These are phyloP conservation scores for Calypte anna DNA, from an alignment of 2,113 vertebrate genomes.

Conservation along the genomic window DNA sequence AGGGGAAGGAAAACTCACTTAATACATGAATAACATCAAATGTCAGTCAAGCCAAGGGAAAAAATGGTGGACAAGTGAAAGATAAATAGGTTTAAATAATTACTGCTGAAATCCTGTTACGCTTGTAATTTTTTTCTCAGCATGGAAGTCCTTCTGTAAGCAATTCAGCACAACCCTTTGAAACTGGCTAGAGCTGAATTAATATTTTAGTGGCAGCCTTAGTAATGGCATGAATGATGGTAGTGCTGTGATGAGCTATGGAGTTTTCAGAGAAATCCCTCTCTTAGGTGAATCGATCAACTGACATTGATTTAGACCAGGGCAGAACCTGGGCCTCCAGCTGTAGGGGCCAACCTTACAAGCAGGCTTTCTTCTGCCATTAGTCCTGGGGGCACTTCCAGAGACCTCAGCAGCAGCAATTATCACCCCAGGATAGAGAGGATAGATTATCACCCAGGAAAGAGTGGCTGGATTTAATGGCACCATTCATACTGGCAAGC, in stretches of 20 bases:
- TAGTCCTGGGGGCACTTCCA: neutral
- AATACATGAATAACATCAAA: neutral
- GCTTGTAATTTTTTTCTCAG: constrained; percentile 65
- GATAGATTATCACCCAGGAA: constrained; percentile 27
- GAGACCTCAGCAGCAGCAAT: neutral
- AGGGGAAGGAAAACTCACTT: constrained; percentile 12
- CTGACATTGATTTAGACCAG: neutral
- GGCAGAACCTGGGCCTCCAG: neutral
- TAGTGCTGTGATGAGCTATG: neutral
- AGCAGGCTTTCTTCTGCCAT: neutral
- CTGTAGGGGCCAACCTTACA: neutral
- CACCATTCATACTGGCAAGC: neutral
- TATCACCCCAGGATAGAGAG: neutral
- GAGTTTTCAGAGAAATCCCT: constrained; percentile 28
- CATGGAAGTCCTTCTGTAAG: constrained; percentile 50
- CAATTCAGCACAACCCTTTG: constrained; percentile 39
- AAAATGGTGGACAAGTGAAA: constrained; percentile 21
- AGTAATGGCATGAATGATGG: neutral
- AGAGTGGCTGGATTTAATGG: constrained; percentile 1
- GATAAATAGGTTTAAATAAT: constrained; percentile 59
- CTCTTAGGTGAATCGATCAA: neutral
- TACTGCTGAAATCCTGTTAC: constrained; percentile 24
- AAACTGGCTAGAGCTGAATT: constrained; percentile 8
- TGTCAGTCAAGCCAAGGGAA: constrained; percentile 2
- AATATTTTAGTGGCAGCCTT: constrained; percentile 16